Conservation (phyloP, 2,888 invertebrate species). For the Cryptosula pallasiana region DNA sequence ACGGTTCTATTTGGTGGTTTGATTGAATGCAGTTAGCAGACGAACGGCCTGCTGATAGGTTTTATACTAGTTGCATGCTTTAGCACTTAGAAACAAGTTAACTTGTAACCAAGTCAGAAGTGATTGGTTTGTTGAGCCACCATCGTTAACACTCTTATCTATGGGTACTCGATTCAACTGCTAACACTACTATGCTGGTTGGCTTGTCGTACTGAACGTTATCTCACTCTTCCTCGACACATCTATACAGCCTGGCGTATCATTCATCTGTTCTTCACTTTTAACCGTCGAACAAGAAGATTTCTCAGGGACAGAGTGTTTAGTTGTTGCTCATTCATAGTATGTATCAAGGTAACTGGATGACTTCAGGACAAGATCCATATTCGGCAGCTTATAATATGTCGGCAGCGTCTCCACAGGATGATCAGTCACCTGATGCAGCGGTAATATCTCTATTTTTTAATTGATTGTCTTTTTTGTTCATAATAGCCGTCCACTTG, state of each 20-base stretch:
- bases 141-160: background rate
- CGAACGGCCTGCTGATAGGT: background rate
- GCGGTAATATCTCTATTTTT: conserved; percentile 15
- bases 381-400: conserved; percentile 1
- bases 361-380: conserved; percentile 4
- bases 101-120: background rate
- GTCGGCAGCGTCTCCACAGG: background rate
- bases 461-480: too few relatives aligned
- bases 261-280: too few relatives aligned
- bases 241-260: too few relatives aligned
- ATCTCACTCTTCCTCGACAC: too few relatives aligned
- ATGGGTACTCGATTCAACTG: background rate
- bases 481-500: background rate
- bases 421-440: background rate
- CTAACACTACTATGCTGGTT: background rate
- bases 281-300: too few relatives aligned
- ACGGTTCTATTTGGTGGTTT: background rate
- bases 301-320: too few relatives aligned
- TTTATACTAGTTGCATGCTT: background rate
- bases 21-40: background rate
- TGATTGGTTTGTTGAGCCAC: background rate
- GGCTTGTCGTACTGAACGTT: too few relatives aligned
- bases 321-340: background rate
- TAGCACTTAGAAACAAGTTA: background rate
- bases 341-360: conserved; percentile 19